Conservation (phyloP, 2,113 vertebrate genomes). For the Psilopogon haemacephalus region DNA sequence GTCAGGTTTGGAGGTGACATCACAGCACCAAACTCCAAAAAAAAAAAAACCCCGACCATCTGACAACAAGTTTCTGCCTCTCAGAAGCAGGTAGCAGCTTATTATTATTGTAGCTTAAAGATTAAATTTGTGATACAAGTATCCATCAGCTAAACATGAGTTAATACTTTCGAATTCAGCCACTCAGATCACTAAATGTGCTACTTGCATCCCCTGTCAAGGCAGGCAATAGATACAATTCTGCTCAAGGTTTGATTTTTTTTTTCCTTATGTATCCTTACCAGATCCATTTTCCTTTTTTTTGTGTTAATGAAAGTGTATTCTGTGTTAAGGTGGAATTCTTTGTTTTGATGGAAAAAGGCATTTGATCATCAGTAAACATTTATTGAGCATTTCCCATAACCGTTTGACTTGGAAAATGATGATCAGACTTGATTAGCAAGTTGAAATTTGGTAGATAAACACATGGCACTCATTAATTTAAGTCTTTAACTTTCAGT, state of each 20-base stretch:
- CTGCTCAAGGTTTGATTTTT: background rate
- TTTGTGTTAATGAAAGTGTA: background rate
- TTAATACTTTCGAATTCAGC: background rate
- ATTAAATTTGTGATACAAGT: background rate
- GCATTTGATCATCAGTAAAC: background rate
- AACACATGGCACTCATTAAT: conserved; percentile 7
- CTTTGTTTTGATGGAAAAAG: conserved; percentile 4
- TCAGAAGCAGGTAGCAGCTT: background rate
- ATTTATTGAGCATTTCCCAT: background rate
- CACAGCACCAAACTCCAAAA: background rate
- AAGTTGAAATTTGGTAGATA: conserved; percentile 15
- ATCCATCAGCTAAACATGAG: background rate
- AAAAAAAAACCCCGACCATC: background rate
- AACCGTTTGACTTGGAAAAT: background rate
- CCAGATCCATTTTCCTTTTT: background rate
- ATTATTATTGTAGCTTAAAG: background rate
- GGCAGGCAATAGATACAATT: background rate
- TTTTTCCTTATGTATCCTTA: background rate
- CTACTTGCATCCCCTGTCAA: background rate
- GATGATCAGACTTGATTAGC: conserved; percentile 1
- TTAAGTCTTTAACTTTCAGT: conserved; percentile 1
- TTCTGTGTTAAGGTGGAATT: background rate
- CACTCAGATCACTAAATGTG: background rate
- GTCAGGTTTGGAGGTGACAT: background rate
- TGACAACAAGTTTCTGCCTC: background rate